phyloP scores from a whole-genome alignment of 2,113 vertebrate genomes.

The Thalassoma bifasciatum region DNA sequence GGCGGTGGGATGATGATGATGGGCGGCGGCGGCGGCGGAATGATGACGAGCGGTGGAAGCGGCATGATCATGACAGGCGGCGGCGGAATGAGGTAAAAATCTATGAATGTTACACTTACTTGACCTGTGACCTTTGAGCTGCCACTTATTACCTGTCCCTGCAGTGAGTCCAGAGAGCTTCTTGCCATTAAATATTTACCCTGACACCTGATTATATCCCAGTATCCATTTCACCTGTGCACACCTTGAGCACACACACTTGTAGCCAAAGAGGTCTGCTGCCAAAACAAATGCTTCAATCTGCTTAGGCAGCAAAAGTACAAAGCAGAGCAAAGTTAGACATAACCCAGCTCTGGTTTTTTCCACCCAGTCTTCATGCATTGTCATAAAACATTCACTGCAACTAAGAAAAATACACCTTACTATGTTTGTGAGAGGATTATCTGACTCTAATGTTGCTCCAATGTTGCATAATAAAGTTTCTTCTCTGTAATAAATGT shows the following conservation, averaged over 20 bases:
- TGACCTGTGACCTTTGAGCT: background rate
- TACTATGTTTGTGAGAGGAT: background rate
- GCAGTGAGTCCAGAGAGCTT: background rate
- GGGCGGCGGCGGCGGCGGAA: background rate
- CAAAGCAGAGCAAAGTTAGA: background rate
- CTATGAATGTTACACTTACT: background rate
- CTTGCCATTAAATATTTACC: conserved; percentile 47
- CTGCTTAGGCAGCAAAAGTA: background rate
- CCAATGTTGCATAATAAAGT: background rate
- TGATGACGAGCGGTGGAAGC: background rate
- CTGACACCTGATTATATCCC: background rate
- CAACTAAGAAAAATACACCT: background rate
- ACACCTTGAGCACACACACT: background rate
- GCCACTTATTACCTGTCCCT: conserved; percentile 26
- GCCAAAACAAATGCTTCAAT: background rate
- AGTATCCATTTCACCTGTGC: conserved; percentile 1
- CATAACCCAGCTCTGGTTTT: too few relatives aligned
- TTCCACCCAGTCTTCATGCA: background rate
- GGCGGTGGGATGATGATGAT: background rate
- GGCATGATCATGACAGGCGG: conserved; percentile 18
- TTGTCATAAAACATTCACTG: background rate
- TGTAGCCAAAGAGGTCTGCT: background rate
- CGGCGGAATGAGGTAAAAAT: conserved; percentile 32
- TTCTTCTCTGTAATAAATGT: background rate
- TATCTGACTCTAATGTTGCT: background rate